phyloP scores from a whole-genome alignment of 2,797 vertebrate genomes.

The Cheirogaleus major region DNA sequence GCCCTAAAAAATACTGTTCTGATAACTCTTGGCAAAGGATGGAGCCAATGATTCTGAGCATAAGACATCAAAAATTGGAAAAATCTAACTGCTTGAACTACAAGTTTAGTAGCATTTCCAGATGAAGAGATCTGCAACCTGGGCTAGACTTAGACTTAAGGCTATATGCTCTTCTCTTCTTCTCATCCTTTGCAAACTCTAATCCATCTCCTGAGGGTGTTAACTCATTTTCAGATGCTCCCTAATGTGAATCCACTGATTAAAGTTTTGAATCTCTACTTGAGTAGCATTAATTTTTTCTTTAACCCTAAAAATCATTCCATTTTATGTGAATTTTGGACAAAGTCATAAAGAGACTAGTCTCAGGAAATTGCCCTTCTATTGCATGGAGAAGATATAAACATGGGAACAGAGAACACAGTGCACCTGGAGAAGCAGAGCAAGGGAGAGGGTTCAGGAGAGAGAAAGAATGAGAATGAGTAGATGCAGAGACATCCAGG shows the following conservation, averaged over 20 bases:
- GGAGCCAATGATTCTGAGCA: background rate
- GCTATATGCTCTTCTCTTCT: accelerated
- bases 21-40: background rate
- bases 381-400: background rate
- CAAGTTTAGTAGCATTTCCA: background rate
- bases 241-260: background rate
- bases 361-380: background rate
- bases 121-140: background rate
- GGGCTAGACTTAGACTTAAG: background rate
- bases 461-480: background rate
- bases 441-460: too few species aligned
- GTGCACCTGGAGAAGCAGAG: background rate
- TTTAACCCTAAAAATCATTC: background rate
- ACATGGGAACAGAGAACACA: background rate
- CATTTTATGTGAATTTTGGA: background rate
- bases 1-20: background rate
- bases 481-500: background rate
- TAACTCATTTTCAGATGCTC: background rate
- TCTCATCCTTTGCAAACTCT: background rate
- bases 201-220: background rate
- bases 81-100: background rate
- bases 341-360: background rate
- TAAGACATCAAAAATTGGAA: background rate
- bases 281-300: background rate
- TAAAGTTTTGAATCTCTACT: background rate